These are phyloP conservation scores for Tetragonisca angustula DNA, from an alignment of 2,888 invertebrate species.

Conservation along the genomic window DNA sequence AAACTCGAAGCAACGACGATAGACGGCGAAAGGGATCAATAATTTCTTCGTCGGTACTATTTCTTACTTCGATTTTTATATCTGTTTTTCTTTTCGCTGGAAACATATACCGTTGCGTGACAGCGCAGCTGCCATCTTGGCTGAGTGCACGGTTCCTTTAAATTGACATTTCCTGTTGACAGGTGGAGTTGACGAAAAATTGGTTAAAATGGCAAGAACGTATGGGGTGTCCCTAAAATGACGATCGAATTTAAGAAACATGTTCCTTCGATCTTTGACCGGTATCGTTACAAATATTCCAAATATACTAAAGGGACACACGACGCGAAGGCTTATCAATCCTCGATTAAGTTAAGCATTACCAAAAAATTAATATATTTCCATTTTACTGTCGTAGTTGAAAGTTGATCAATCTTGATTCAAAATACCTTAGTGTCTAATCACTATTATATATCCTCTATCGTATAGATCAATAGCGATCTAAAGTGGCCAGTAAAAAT, in stretches of 20 bases:
- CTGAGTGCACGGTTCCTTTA: neutral
- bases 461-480: neutral
- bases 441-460: neutral
- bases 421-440: neutral
- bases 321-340: neutral
- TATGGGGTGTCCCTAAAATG: neutral
- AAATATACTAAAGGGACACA: neutral
- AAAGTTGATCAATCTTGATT: neutral
- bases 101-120: neutral
- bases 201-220: neutral
- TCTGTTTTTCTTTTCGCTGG: neutral
- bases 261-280: neutral
- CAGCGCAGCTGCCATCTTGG: neutral
- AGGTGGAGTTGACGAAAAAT: slow-evolving; percentile 4
- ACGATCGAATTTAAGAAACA: neutral
- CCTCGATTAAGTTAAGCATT: neutral
- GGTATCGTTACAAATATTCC: too few relatives aligned
- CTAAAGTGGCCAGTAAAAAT: neutral
- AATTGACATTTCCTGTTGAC: neutral
- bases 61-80: neutral
- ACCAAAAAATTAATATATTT: neutral
- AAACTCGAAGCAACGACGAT: neutral
- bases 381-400: neutral
- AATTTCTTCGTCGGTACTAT: neutral
- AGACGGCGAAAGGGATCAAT: neutral